phyloP scores from a whole-genome alignment of 2,113 vertebrate species.

The Nerophis lumbriciformis region DNA sequence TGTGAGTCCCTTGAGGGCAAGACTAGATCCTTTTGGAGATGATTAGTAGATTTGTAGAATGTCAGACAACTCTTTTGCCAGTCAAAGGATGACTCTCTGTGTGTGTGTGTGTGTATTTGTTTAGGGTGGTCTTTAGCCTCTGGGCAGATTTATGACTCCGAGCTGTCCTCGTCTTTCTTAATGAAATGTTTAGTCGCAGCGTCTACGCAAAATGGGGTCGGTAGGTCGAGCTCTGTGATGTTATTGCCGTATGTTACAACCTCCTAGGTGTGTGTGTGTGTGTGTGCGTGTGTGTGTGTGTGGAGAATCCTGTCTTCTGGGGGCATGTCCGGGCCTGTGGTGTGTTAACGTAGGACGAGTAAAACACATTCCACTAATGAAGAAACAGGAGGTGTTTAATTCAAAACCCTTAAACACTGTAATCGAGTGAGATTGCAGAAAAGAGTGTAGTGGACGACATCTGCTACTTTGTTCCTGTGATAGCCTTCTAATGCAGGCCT shows the following conservation, averaged over 20 bases:
- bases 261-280: conserved; percentile 13
- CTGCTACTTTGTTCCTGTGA: conserved; percentile 24
- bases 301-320: conserved; percentile 18
- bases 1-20: background rate
- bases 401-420: conserved; percentile 47
- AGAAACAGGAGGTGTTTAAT: conserved; percentile 52
- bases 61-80: conserved; percentile 37
- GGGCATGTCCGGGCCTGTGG: conserved; percentile 10
- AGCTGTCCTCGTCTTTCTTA: conserved; percentile 45
- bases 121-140: conserved; percentile 53
- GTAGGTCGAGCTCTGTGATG: conserved; percentile 45
- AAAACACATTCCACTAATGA: conserved; percentile 42
- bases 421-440: conserved; percentile 29
- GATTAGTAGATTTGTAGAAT: conserved; percentile 56
- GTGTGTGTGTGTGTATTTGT: conserved; percentile 13
- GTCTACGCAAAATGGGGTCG: conserved; percentile 60
- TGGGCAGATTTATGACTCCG: conserved; percentile 57
- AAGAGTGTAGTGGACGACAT: conserved; percentile 19
- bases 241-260: conserved; percentile 38
- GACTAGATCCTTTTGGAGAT: conserved; percentile 33
- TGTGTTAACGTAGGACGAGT: conserved; percentile 25
- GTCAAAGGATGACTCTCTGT: conserved; percentile 31
- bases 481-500: background rate
- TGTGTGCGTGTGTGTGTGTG: conserved; percentile 21
- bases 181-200: conserved; percentile 67